Evolutionary conservation across 2,888 invertebrate species (phyloP), one percentile per base, ranked within the genome.

Genomic region (Hirtodrosophila cameraria): DNA sequence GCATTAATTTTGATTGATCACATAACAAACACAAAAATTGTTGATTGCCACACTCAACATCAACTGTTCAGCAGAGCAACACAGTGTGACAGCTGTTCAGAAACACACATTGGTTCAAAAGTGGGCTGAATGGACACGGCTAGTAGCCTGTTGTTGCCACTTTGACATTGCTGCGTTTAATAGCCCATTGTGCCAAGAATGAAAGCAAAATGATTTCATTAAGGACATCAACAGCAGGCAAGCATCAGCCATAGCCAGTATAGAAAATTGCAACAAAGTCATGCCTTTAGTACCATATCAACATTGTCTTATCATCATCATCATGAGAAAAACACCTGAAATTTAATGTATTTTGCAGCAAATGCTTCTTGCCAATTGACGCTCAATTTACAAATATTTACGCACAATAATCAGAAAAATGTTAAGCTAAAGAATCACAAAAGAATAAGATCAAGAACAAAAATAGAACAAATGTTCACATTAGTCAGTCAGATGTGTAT

Each of bases 361-460:
- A 64, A 53, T 67, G 73, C 61, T 72, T 72, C 30, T 20, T 65
- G 60, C 60, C 72, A 71, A 52, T 72, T 72, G 70, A 73, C 70
- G 73, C 68, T 58, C 70, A 46, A 68, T 67, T 62, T 50, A 6
- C 41, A 67, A 62, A 67, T 57, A 71, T 73, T 71, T 57, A 73
- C 45, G 73, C 67, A 66, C 61, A 72, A 66, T 72, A 66, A 53
- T 57, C 15, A 23, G 18, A 35, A 46, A 28, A 46, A 20, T 42
- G 20, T n/a, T n/a, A n/a, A n/a, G n/a, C n/a, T n/a, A 13, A 27
- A 7, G 30, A 48, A 39, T 38, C 8, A 18, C 23, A 50, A 35
- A 43, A 28, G 8, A 38, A 11, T 25, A 16, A 33, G 33, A 35
- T 48, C 41, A 13, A 12, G 7, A 36, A 11, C 20, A 31, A 8